Base-by-base conservation (phyloP, 1,140 invertebrate species). In the Sesamia nonagrioides region DNA sequence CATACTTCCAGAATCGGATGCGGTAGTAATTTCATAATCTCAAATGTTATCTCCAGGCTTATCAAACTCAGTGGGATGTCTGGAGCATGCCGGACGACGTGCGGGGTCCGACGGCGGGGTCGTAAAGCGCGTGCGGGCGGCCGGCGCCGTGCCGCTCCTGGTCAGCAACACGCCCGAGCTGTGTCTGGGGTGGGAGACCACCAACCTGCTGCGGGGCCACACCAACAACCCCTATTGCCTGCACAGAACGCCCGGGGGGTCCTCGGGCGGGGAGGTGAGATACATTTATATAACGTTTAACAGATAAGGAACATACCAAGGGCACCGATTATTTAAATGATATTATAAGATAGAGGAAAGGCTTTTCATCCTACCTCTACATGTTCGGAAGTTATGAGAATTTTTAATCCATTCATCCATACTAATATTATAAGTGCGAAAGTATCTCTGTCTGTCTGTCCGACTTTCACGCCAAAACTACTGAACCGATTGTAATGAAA, bases 91-190 rank as follows among this genome's bases (percentile, higher is more conserved):
- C 74, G 95, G 95, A 2, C 82, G 95, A 2, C 96, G 96, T 66
- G 96, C 97, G 0, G 85, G 94, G 0, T 80, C 89, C 7, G 97
- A 98, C 91, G 96, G 97, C 1, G 94, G 93, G 5, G 95, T 95
- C 0, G 96, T 98, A 0, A 83, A 88, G 9, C 85, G 95, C 1
- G 86, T 98, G 50, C 95, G 94, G 81, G 86, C 95, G 13, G 96
- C 97, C 27, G 97, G 98, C 9, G 97, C 96, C n/a, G 98, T 99
- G 71, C 96, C 97, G 0, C 88, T 98, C 0, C 95, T 97, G 50
- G 96, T 98, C 0, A 98, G 98, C 2, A 98, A 98, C 89, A 97
- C 97, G 1, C 97, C 98, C 0, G 98, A 99, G 93, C 94, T 98
- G 15, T 97, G 97, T 84, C 88, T 97, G 35, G 96, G 96, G 79